Conservation (phyloP, 2,888 invertebrate genomes). For the Atrina japonica region DNA sequence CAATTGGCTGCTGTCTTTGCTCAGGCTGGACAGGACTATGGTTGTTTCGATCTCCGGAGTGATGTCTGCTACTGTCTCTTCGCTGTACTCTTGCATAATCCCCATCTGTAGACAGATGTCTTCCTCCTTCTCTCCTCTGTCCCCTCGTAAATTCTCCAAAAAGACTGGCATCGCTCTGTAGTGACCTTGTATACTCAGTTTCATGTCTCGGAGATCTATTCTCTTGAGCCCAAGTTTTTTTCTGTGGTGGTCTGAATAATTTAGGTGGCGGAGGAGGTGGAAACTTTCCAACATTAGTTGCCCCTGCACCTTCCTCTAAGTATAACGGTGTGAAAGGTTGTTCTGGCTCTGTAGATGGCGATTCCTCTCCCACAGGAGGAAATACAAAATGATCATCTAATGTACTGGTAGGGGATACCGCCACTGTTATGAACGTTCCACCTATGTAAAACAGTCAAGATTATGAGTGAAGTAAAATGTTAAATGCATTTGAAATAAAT, state of each 20-base stretch:
- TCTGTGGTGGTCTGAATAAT: slow-evolving; percentile 26
- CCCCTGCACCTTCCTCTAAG: slow-evolving; percentile 6
- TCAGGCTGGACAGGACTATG: background rate
- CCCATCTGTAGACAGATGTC: slow-evolving; percentile 20
- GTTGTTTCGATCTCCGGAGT: background rate
- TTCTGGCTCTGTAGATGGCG: background rate
- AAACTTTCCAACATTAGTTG: background rate
- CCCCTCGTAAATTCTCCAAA: too few relatives aligned
- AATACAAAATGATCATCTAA: slow-evolving; percentile 38
- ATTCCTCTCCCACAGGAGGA: slow-evolving; percentile 13
- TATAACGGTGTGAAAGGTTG: background rate
- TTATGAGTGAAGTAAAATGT: too few relatives aligned
- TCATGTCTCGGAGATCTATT: too few relatives aligned
- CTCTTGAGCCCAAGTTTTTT: slow-evolving; percentile 13
- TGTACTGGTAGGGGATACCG: slow-evolving; percentile 39
- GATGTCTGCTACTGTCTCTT: slow-evolving; percentile 18
- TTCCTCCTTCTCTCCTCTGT: too few relatives aligned
- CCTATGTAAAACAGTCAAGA: too few relatives aligned
- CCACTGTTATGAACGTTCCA: slow-evolving; percentile 36
- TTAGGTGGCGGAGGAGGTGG: slow-evolving; percentile 35
- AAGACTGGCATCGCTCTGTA: too few relatives aligned
- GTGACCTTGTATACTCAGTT: too few relatives aligned
- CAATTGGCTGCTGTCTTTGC: slow-evolving; percentile 28
- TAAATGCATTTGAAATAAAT: too few relatives aligned
- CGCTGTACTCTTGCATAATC: slow-evolving; percentile 29